These are phyloP conservation scores for Agrotis segetum DNA, from an alignment of 2,888 invertebrate genomes.

Conservation along the genomic window DNA sequence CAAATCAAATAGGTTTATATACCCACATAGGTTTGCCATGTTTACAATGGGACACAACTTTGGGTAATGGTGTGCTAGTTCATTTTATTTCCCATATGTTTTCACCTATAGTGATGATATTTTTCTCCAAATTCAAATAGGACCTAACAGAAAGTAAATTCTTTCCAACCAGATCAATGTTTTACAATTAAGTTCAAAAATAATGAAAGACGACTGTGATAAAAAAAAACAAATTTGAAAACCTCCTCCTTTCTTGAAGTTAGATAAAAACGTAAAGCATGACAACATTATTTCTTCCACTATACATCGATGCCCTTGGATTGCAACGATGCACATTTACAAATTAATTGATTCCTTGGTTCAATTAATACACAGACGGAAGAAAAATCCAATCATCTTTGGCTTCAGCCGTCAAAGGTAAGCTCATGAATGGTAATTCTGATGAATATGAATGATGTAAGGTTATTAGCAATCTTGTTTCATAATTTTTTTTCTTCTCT, in stretches of 20 bases:
- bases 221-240: too few species aligned
- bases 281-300: neutral
- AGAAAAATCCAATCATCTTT: conserved; percentile 54
- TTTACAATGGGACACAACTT: neutral
- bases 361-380: conserved; percentile 35
- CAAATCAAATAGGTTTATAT: neutral
- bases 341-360: conserved; percentile 36
- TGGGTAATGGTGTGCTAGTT: neutral
- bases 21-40: neutral
- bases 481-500: conserved; percentile 33
- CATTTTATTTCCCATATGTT: too few species aligned
- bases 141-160: too few species aligned
- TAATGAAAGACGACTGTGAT: too few species aligned
- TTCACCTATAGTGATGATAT: too few species aligned
- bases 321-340: conserved; percentile 11
- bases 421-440: conserved; percentile 56
- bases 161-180: too few species aligned
- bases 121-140: too few species aligned
- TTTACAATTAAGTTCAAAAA: too few species aligned
- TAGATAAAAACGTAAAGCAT: too few species aligned
- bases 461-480: conserved; percentile 53
- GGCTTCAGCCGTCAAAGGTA: conserved; percentile 38
- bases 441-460: conserved; percentile 62
- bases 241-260: too few species aligned
- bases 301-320: neutral